These are phyloP conservation scores for Drosophila miranda DNA, from an alignment of 1,140 invertebrate genomes.

Conservation along the genomic window DNA sequence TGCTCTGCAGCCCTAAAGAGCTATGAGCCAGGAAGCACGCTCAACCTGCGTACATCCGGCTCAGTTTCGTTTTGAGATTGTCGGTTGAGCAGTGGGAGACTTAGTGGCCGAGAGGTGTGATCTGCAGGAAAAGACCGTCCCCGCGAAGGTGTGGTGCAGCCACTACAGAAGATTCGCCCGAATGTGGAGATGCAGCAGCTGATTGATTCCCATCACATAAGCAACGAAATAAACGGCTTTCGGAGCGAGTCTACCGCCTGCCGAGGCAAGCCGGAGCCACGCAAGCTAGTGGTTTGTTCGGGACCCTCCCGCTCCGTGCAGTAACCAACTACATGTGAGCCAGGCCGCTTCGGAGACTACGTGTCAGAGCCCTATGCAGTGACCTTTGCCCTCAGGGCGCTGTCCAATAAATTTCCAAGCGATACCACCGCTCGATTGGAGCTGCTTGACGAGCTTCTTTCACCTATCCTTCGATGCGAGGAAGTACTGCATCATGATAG, in stretches of 20 bases:
- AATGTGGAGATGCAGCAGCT: constrained; percentile 77
- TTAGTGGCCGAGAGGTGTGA: constrained; percentile 56
- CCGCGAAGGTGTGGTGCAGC: constrained; percentile 84
- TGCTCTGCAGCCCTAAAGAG: constrained; percentile 83
- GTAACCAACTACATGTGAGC: constrained; percentile 83
- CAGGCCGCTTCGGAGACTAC: constrained; percentile 82
- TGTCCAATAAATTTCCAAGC: too few species aligned
- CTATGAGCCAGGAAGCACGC: constrained; percentile 79
- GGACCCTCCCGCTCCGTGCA: constrained; percentile 83
- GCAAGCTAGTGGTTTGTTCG: constrained; percentile 83
- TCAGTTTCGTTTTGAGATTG: constrained; percentile 76
- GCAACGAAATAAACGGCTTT: constrained; percentile 83
- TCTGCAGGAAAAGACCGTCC: constrained; percentile 69
- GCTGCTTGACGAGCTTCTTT: too few species aligned
- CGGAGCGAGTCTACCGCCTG: constrained; percentile 83
- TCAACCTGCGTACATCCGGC: constrained; percentile 79
- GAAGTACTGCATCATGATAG: too few species aligned
- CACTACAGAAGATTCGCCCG: constrained; percentile 83
- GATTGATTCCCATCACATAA: constrained; percentile 83
- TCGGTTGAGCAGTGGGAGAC: constrained; percentile 11
- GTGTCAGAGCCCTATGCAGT: too few species aligned
- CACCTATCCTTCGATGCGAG: too few species aligned
- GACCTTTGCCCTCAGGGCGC: too few species aligned
- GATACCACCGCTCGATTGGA: too few species aligned
- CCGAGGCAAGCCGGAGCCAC: constrained; percentile 84